phyloP scores from a whole-genome alignment of 1,140 invertebrate genomes.

The Holcopasites calliopsidis region DNA sequence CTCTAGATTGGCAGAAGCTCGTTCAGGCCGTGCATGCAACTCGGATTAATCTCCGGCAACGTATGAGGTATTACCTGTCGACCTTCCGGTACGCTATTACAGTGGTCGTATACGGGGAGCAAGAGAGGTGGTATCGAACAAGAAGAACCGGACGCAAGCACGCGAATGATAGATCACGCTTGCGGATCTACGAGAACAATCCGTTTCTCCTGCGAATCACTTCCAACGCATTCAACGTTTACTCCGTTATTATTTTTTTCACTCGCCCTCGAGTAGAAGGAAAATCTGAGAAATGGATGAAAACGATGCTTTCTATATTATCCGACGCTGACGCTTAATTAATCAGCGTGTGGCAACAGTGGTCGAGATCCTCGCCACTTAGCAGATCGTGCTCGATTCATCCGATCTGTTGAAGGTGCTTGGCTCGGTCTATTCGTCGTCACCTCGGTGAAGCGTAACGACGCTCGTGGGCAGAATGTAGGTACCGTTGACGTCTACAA shows the following conservation, averaged over 20 bases:
- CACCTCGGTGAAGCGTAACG: not conserved
- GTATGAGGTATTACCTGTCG: conserved; percentile 50
- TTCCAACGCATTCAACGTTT: not conserved
- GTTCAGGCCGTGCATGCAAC: conserved; percentile 15
- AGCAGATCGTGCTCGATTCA: not conserved
- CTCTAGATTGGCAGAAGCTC: not conserved
- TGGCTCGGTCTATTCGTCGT: conserved; percentile 12
- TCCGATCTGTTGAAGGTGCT: not conserved
- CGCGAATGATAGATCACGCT: not conserved
- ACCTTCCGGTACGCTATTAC: conserved; percentile 53
- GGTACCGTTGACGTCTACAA: conserved; percentile 12
- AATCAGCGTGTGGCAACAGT: not conserved
- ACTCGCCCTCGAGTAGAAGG: too few relatives aligned
- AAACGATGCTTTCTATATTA: too few relatives aligned
- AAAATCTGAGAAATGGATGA: too few relatives aligned
- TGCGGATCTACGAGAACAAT: not conserved
- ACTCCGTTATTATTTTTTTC: too few relatives aligned
- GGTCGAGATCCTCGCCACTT: not conserved
- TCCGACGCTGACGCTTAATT: conserved; percentile 13
- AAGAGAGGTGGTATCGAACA: conserved; percentile 2
- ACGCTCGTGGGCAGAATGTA: conserved; percentile 11
- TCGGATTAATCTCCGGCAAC: conserved; percentile 53
- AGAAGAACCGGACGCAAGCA: conserved; percentile 15
- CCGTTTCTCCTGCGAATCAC: not conserved
- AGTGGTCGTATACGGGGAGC: conserved; percentile 15